Evolutionary conservation across 2,113 vertebrate species (phyloP), one percentile per base, ranked within the genome.

Genomic region (Hypocryptadius cinnamomeus): DNA sequence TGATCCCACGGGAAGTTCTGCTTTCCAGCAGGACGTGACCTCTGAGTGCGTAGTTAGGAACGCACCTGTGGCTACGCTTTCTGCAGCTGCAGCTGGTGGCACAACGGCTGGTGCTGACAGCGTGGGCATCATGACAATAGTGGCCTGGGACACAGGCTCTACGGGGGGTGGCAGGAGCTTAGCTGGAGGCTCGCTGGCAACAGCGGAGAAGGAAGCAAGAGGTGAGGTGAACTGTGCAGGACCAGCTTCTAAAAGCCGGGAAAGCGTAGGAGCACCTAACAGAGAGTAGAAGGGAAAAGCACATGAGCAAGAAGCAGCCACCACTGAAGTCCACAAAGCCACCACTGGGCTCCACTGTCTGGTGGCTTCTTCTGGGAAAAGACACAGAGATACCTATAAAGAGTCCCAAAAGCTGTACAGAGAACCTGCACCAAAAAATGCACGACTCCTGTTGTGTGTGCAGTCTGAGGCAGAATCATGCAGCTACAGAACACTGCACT

Each of bases 221-320:
- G 98, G 98, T 95, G 98, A 97, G 93, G 98, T 98, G 97, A 99
- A 99, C 97, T 99, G 98, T 95, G 98, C 90, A 96, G 98, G 98
- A 89, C 99, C 98, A 96, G 98, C 98, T 98, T 99, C 99, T 98
- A 99, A 97, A 97, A 99, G 99, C 98, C 99, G 99, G 96, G 99
- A 99, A 98, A 99, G 97, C 97, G 99, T 99, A 90, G 99, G 99
- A 97, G 99, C 98, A 98, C 99, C 99, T 99, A 98, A 95, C 97
- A 96, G 95, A 96, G 95, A 97, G 97, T 94, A 98, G 95, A 95
- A 98, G 85, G 98, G 93, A 98, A 96, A 97, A 96, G 96, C 95
- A 98, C 70, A 84, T 96, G 87, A 97, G 94, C 70, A 95, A 97
- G 96, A 96, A 96, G 96, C 91, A 96, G 95, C 51, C 96, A 96